A percentile compares a stretch with the other conserved stretches of the same genome.
These are phyloP conservation scores for Drosophila elegans DNA, from an alignment of 1,140 invertebrate genomes.

Conservation along the genomic window DNA sequence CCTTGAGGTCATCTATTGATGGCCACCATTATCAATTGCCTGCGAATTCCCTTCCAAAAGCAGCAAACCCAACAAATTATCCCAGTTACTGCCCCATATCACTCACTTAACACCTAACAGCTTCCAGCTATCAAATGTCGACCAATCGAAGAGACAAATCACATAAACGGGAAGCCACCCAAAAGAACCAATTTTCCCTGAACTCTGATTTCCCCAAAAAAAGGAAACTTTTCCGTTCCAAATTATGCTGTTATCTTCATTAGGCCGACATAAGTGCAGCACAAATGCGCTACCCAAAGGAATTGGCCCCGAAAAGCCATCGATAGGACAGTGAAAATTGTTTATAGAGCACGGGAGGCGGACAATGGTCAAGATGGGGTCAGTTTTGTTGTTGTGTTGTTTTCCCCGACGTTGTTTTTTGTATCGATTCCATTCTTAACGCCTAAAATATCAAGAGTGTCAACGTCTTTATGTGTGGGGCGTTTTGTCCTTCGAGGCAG, in stretches of 20 bases:
- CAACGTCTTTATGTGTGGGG: conserved; percentile 61
- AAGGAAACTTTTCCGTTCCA: conserved; percentile 55
- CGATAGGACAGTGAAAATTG: conserved; percentile 74
- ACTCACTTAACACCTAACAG: conserved; percentile 79
- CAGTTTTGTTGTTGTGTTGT: conserved; percentile 44
- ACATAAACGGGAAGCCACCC: conserved; percentile 45
- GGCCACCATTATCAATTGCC: conserved; percentile 62
- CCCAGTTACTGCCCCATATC: conserved; percentile 55
- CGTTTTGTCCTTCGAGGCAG: conserved; percentile 54
- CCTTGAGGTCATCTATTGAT: conserved; percentile 15
- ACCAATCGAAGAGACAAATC: conserved; percentile 62
- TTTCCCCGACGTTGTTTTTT: conserved; percentile 25
- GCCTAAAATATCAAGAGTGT: conserved; percentile 78
- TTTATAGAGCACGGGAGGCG: conserved; percentile 58
- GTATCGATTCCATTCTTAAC: conserved; percentile 47
- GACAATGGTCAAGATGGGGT: conserved; percentile 54
- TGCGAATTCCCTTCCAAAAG: neutral
- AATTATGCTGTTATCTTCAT: conserved; percentile 84
- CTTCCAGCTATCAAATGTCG: conserved; percentile 62
- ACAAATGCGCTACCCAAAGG: conserved; percentile 75
- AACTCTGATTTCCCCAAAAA: conserved; percentile 66
- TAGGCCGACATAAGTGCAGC: conserved; percentile 82
- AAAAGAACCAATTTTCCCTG: conserved; percentile 39
- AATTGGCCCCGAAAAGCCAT: conserved; percentile 50
- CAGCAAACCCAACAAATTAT: conserved; percentile 48